A percentile compares a stretch with the other conserved stretches of the same genome.
Evolutionary conservation across 1,140 invertebrate genomes (phyloP).

Genomic region (Dreissena rostriformis): DNA sequence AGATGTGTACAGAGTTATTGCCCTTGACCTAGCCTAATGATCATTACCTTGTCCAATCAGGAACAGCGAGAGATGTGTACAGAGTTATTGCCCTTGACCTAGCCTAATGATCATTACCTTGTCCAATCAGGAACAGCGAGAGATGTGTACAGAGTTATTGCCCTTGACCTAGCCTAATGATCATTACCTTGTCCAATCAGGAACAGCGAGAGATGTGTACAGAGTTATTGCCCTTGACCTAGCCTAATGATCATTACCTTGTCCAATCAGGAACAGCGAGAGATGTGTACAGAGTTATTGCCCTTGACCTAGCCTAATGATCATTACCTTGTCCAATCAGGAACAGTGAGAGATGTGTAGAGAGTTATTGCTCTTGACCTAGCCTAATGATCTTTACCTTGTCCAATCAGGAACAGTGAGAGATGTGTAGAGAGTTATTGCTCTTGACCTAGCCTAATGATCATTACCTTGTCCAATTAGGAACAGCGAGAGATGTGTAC

Average conservation of each 20-base stretch:
- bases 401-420: conserved; percentile 70
- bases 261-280: conserved; percentile 70
- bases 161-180: too few species aligned
- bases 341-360: conserved; percentile 71
- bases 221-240: conserved; percentile 52
- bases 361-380: too few species aligned
- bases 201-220: conserved; percentile 71
- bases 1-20: conserved; percentile 71
- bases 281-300: conserved; percentile 71
- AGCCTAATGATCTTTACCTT: too few species aligned
- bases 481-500: conserved; percentile 71
- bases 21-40: too few species aligned
- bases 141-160: conserved; percentile 71
- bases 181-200: conserved; percentile 57
- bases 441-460: too few species aligned
- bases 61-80: conserved; percentile 71
- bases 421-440: conserved; percentile 68
- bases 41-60: conserved; percentile 57
- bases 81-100: conserved; percentile 52
- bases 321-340: conserved; percentile 57
- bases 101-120: too few species aligned
- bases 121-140: conserved; percentile 70
- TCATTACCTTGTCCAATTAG: conserved; percentile 57
- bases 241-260: too few species aligned
- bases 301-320: too few species aligned